phyloP scores from a whole-genome alignment of 2,888 invertebrate species.

The Caradrina kadenii region DNA sequence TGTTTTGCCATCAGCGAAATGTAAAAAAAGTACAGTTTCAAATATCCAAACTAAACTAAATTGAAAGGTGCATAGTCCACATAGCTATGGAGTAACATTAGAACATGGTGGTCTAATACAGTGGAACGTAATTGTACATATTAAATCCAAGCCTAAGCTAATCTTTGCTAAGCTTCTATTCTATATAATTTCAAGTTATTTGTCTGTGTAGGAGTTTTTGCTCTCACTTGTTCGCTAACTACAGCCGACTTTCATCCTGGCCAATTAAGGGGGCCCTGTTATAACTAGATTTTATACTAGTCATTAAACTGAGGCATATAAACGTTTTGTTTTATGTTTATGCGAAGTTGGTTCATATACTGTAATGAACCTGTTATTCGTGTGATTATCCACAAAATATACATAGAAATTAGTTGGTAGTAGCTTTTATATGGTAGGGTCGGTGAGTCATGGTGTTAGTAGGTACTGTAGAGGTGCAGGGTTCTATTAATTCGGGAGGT shows the following conservation, averaged over 20 bases:
- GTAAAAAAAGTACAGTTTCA: too few relatives aligned
- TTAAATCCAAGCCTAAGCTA: neutral
- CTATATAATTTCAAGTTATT: conserved; percentile 36
- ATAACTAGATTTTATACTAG: conserved; percentile 51
- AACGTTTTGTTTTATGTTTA: conserved; percentile 59
- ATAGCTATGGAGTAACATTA: neutral
- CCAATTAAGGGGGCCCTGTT: conserved; percentile 56
- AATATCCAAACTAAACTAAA: too few relatives aligned
- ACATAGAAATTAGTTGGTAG: conserved; percentile 27
- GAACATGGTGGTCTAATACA: conserved; percentile 1
- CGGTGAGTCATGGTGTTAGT: too few relatives aligned
- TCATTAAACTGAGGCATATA: conserved; percentile 42
- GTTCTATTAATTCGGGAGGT: too few relatives aligned
- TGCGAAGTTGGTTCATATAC: conserved; percentile 6
- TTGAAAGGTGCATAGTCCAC: neutral
- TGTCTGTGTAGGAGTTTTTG: conserved; percentile 57
- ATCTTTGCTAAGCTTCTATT: conserved; percentile 11
- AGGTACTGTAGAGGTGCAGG: too few relatives aligned
- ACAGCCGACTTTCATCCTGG: conserved; percentile 45
- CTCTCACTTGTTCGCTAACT: conserved; percentile 40
- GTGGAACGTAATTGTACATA: neutral
- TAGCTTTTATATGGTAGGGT: conserved; percentile 2
- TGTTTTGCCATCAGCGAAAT: too few relatives aligned
- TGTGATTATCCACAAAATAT: conserved; percentile 23
- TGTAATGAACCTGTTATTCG: conserved; percentile 33